These are phyloP conservation scores for Zosterops hypoxanthus DNA, from an alignment of 2,113 vertebrate genomes.

Conservation along the genomic window DNA sequence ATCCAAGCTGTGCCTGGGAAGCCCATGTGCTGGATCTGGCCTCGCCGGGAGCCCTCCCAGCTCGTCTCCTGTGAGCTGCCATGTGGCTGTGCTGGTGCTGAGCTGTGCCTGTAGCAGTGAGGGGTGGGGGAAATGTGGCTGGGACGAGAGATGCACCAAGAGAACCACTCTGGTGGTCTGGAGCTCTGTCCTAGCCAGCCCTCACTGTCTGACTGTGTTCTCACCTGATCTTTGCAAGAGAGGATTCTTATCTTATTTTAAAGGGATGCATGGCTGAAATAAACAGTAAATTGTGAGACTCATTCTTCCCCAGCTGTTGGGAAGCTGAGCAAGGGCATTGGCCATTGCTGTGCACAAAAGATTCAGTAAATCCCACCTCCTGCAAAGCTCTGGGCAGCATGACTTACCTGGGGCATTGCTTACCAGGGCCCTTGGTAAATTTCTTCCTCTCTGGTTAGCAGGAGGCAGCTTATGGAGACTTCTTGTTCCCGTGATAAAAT, in stretches of 20 bases:
- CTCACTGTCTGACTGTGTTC: fast-evolving
- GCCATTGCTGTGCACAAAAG: neutral
- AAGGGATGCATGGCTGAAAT: neutral
- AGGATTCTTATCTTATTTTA: neutral
- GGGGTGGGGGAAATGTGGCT: neutral
- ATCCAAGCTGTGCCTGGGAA: neutral
- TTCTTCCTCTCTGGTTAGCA: neutral
- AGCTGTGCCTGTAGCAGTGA: neutral
- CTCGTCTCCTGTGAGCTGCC: neutral
- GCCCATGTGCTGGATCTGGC: neutral
- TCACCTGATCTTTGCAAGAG: neutral
- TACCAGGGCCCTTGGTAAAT: neutral
- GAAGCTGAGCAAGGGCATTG: neutral
- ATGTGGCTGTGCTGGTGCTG: neutral
- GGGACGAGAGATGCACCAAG: neutral
- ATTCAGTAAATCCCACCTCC: neutral
- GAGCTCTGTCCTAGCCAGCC: neutral
- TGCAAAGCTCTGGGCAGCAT: neutral
- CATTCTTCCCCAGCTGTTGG: neutral
- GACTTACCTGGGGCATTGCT: neutral
- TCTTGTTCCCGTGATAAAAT: neutral
- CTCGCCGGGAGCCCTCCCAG: neutral
- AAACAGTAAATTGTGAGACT: neutral
- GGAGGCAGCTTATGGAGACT: neutral
- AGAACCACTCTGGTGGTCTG: neutral